Base-by-base conservation (phyloP, 2,797 vertebrate genomes). In the Salarias fasciatus region DNA sequence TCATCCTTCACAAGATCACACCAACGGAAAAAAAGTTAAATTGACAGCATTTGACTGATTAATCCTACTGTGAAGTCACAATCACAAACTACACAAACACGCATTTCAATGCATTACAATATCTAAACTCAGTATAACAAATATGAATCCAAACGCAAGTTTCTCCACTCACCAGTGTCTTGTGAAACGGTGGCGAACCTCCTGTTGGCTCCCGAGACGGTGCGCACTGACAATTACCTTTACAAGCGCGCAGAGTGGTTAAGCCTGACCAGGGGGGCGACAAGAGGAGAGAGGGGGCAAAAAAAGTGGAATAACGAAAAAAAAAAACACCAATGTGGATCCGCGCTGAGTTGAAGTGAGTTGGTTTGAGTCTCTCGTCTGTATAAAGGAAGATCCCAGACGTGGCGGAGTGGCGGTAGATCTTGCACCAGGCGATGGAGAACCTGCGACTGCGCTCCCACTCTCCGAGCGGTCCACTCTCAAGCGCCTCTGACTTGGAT, bases 401-500 rank as follows among this genome's bases (percentile, higher is more conserved):
- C 81, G 80, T 53, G 51, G 56, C 71, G 76, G 79, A 89, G 71
- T 56, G 82, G 75, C 38, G 89, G 78, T 83, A 61, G 87, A 76
- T 86, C 81, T 81, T 75, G 77, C 86, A 82, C 86, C 83, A 76
- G 84, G 55, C 91, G 87, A 79, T 81, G 86, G 79, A 89, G 75
- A 90, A 86, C 89, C 87, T 85, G 91, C 90, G 74, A 92, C 86
- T 94, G 94, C 91, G 91, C 90, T 89, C 89, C 86, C 77, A 82
- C 84, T 72, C 90, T 88, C 72, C 80, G 58, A 84, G 89, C 82
- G 84, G 75, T 85, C 82, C 77, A 76, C 87, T 93, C 92, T 92
- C 93, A 88, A 86, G 90, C 91, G 87, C 93, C 92, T 91, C 85
- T 60, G 2, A 35, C 67, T 91, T 93, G 86, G 92, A 93, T 36